Evolutionary conservation across 2,113 vertebrate species (phyloP).

Genomic region (Harpagus bidentatus): DNA sequence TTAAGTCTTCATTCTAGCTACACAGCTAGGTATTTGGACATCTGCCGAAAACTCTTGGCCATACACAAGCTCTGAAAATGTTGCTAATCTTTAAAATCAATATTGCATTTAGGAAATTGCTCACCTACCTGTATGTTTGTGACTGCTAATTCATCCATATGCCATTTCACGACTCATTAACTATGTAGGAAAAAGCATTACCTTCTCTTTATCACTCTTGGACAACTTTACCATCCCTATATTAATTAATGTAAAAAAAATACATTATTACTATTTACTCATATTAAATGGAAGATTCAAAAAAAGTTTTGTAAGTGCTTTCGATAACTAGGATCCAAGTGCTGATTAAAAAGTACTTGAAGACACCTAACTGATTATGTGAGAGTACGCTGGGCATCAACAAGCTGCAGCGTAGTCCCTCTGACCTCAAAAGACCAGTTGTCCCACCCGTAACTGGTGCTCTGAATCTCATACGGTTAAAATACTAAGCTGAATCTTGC

Average conservation of each 20-base stretch:
- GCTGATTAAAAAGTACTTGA: not conserved
- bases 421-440: not conserved
- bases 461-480: not conserved
- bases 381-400: not conserved
- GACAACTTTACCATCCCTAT: not conserved
- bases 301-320: not conserved
- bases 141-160: not conserved
- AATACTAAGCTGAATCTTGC: not conserved
- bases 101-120: conserved; percentile 32
- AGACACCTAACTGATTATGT: not conserved
- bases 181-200: not conserved
- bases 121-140: not conserved
- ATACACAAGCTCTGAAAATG: conserved; percentile 8
- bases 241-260: not conserved
- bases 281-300: not conserved
- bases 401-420: not conserved
- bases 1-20: conserved; percentile 29
- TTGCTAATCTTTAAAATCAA: conserved; percentile 66
- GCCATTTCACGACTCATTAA: not conserved
- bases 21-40: conserved; percentile 17
- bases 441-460: not conserved
- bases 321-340: not conserved
- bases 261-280: not conserved
- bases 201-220: not conserved
- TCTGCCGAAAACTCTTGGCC: not conserved